Base-by-base conservation (phyloP, 2,888 invertebrate species). In the Calephelis perditalis region DNA sequence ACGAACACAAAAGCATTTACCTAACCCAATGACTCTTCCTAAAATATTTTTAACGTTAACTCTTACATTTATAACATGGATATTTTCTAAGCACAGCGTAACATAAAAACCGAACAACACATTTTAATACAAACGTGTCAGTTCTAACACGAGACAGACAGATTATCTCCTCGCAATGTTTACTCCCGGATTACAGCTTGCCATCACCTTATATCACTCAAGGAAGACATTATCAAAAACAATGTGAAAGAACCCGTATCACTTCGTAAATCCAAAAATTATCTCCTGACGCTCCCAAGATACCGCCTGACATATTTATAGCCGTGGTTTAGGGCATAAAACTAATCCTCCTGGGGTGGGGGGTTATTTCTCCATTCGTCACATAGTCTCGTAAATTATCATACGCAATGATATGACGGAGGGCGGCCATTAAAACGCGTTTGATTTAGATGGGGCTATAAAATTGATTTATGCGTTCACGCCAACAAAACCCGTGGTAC, bases 371-470 rank as follows among this genome's bases (percentile, higher is more conserved):
- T 87, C 89, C 91, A 91, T 91, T 91, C 91, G 91, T 91, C 91
- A 91, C 91, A 91, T 91, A 90, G 86, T 86, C 82, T 84, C 84
- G 84, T 91, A 91, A 91, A 91, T 91, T 91, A 91, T 91, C 91
- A 90, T 91, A 91, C 90, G 89, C 85, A 83, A 89, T 91, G 91
- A 91, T 91, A 91, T 91, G 91, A 91, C 91, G 91, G 80, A 91
- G 89, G 89, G 84, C 90, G 85, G 88, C 91, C 91, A 91, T 91
- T 91, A 91, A 91, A 91, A 91, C 88, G 86, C 89, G 91, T 90
- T 91, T 91, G 91, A 91, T 91, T 91, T 91, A 91, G 91, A 91
- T 90, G 88, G 89, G 90, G 86, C 91, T 85, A 91, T 91, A 91
- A 91, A 91, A 91, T 91, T 91, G 91, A 91, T 91, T 91, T 91